These are phyloP conservation scores for Naja naja DNA, from an alignment of 2,113 vertebrate species.

Conservation along the genomic window DNA sequence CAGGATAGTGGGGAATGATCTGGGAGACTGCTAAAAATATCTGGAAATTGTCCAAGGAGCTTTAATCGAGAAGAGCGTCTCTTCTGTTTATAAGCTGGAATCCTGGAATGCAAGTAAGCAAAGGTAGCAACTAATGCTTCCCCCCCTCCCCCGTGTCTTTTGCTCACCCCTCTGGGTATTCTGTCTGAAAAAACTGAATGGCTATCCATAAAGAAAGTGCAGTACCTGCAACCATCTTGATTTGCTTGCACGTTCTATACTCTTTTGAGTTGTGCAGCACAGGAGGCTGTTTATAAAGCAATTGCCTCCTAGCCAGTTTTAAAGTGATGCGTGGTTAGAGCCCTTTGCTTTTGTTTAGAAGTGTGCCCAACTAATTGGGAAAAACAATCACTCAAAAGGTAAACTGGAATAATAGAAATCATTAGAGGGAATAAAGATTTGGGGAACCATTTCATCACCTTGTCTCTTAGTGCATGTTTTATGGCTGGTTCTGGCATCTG, in stretches of 20 bases:
- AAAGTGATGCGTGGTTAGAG: neutral
- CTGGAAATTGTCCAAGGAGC: neutral
- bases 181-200: neutral
- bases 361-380: neutral
- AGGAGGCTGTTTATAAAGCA: neutral
- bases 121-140: neutral
- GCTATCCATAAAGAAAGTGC: neutral
- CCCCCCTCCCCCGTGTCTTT: neutral
- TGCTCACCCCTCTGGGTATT: neutral
- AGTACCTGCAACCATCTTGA: neutral
- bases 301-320: neutral
- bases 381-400: neutral
- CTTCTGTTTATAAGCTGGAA: neutral
- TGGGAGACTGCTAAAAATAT: neutral
- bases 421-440: neutral
- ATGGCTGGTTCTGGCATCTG: neutral
- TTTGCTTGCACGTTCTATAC: neutral
- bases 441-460: neutral
- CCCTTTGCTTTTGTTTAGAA: neutral
- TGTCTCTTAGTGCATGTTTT: neutral
- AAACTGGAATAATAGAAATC: neutral
- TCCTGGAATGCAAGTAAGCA: neutral
- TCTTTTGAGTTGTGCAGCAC: neutral
- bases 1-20: no score
- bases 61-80: neutral